These are phyloP conservation scores for Mesorhabditis sp. DNA, from an alignment of 2,888 invertebrate genomes.

Conservation along the genomic window DNA sequence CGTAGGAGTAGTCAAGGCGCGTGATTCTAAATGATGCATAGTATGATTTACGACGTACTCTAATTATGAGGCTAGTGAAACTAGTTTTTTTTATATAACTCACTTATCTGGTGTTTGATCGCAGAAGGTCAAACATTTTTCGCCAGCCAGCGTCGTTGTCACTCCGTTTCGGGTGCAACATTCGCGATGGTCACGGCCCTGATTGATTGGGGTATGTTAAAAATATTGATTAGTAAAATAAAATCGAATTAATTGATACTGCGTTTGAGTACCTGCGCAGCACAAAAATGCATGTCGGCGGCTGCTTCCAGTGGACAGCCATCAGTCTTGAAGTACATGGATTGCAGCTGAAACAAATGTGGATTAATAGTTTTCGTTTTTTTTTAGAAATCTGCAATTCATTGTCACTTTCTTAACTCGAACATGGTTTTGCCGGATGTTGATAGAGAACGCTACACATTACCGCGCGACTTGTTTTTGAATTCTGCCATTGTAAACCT, in stretches of 20 bases:
- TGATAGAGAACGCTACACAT: no score
- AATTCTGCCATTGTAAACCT: no score
- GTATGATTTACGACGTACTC: no score
- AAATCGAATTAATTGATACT: neutral
- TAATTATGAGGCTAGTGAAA: neutral
- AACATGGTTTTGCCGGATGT: no score
- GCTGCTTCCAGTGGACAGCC: slow-evolving; percentile 54
- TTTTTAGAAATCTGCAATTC: no score
- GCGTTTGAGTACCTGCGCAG: slow-evolving; percentile 55
- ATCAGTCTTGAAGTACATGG: slow-evolving; percentile 56
- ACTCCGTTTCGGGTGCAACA: slow-evolving; percentile 48
- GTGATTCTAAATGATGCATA: slow-evolving; percentile 29
- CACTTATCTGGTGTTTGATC: slow-evolving; percentile 49
- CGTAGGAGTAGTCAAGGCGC: slow-evolving; percentile 48
- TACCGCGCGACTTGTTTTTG: no score
- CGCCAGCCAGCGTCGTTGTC: slow-evolving; percentile 47
- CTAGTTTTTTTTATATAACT: neutral
- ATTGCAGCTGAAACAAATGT: slow-evolving; percentile 44
- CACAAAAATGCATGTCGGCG: slow-evolving; percentile 51
- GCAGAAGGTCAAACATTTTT: slow-evolving; percentile 50
- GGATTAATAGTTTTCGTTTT: no score
- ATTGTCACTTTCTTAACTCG: no score
- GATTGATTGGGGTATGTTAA: neutral
- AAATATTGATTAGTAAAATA: neutral
- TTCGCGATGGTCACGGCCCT: slow-evolving; percentile 17